Evolutionary conservation across 2,797 vertebrate species (phyloP), one percentile per base, ranked within the genome.

Genomic region (Fundulus diaphanus): DNA sequence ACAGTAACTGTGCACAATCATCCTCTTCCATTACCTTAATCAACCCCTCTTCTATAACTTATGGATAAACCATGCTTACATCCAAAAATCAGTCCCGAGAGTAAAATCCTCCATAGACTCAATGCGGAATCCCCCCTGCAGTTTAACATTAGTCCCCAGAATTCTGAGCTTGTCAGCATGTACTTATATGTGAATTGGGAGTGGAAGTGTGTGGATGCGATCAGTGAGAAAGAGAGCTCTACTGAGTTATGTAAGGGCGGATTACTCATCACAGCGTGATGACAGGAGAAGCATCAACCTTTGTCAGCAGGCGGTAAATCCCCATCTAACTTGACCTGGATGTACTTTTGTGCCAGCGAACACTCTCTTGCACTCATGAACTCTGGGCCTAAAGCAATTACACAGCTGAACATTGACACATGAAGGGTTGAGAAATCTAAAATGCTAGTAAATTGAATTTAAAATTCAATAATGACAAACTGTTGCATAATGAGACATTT

Each of bases 211-310:
- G 35, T 48, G 49, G 54, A 66, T 68, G 77, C 81, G 78, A 77
- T 79, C 61, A 46, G 59, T 76, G 81, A 46, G 72, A 76, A 79
- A 76, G 72, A 27, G 65, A 73, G 65, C 67, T 90, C 37, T 65
- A 75, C 76, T 91, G 65, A 35, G 85, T 94, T 94, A 93, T 85
- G 79, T 94, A 94, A 94, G 77, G 85, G 77, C 75, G 88, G 93
- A 94, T 94, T 93, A 94, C 73, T 81, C 79, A 83, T 77, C 85
- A 87, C 83, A 85, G 68, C 82, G 83, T 88, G 27, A 92, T 79
- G 51, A 59, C 49, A 63, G 82, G 74, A 68, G 59, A 65, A 48
- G 80, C 81, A 85, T 78, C 72, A 71, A 82, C 83, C 87, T 80
- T 84, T 87, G 90, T 89, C 79, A 78, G 83, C 73, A 71, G 35